These are phyloP conservation scores for Cabera pusaria DNA, from an alignment of 2,888 invertebrate species.

Conservation along the genomic window DNA sequence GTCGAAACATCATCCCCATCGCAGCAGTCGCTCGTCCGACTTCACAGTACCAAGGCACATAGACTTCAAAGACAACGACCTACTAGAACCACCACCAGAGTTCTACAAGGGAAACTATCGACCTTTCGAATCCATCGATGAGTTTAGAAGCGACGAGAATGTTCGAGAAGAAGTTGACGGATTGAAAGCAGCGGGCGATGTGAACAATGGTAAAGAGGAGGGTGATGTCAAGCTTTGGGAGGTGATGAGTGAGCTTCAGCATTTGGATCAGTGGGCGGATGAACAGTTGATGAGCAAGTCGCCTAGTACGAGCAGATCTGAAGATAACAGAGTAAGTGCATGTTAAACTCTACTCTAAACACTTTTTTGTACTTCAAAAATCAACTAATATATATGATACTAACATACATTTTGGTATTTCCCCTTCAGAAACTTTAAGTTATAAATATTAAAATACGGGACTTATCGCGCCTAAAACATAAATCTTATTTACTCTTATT, in stretches of 20 bases:
- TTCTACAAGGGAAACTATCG: slow-evolving; percentile 49
- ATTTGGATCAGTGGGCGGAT: slow-evolving; percentile 72
- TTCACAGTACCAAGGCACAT: slow-evolving; percentile 60
- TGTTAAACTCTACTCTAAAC: no score
- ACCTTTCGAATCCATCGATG: slow-evolving; percentile 30
- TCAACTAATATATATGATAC: no score
- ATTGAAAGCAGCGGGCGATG: slow-evolving; percentile 40
- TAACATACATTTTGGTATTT: no score
- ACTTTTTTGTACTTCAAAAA: no score
- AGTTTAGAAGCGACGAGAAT: slow-evolving; percentile 52
- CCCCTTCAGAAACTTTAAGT: no score
- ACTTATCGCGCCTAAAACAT: no score
- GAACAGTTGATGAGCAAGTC: slow-evolving; percentile 62
- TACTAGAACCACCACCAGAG: slow-evolving; percentile 51
- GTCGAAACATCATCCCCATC: slow-evolving; percentile 39
- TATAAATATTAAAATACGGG: no score
- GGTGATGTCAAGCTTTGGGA: slow-evolving; percentile 66
- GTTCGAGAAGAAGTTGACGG: slow-evolving; percentile 58
- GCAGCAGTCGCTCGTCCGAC: slow-evolving; percentile 50
- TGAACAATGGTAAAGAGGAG: slow-evolving; percentile 43
- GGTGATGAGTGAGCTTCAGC: slow-evolving; percentile 70
- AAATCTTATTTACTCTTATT: no score
- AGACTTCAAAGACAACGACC: slow-evolving; percentile 60
- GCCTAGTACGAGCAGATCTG: slow-evolving; percentile 55
- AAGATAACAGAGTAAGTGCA: slow-evolving; percentile 62